These are phyloP conservation scores for Origma solitaria DNA, from an alignment of 2,113 vertebrate genomes.

Conservation along the genomic window DNA sequence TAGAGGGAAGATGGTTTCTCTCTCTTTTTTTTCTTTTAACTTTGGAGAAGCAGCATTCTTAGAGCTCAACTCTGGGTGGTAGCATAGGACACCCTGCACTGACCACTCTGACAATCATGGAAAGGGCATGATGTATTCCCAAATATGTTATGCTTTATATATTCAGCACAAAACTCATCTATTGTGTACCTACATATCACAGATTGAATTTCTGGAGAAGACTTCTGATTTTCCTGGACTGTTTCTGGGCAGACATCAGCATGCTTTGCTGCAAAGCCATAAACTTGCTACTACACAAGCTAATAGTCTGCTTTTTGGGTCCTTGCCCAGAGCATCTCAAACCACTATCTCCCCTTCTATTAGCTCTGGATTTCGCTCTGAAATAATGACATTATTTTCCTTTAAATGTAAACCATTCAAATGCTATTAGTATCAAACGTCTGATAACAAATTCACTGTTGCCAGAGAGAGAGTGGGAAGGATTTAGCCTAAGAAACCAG, in stretches of 20 bases:
- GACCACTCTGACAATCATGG: background rate
- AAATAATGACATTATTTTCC: background rate
- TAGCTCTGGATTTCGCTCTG: background rate
- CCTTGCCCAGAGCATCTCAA: background rate
- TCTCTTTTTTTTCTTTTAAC: accelerated
- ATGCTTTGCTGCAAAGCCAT: background rate
- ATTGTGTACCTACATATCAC: background rate
- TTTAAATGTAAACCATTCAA: background rate
- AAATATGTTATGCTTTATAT: background rate
- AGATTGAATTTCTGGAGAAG: background rate
- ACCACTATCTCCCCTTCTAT: background rate
- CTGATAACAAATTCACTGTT: background rate
- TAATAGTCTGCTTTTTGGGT: background rate
- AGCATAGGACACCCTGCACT: background rate
- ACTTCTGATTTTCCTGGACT: background rate
- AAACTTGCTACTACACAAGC: background rate
- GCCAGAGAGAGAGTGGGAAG: background rate
- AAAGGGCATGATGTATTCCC: background rate
- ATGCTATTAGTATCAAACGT: background rate
- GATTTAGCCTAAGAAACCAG: background rate
- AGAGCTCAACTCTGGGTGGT: background rate
- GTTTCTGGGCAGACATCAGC: background rate
- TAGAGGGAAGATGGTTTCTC: background rate
- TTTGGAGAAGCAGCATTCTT: background rate
- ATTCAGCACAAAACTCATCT: background rate